These are phyloP conservation scores for Lutjanus campechanus DNA, from an alignment of 2,797 vertebrate species.

Conservation along the genomic window DNA sequence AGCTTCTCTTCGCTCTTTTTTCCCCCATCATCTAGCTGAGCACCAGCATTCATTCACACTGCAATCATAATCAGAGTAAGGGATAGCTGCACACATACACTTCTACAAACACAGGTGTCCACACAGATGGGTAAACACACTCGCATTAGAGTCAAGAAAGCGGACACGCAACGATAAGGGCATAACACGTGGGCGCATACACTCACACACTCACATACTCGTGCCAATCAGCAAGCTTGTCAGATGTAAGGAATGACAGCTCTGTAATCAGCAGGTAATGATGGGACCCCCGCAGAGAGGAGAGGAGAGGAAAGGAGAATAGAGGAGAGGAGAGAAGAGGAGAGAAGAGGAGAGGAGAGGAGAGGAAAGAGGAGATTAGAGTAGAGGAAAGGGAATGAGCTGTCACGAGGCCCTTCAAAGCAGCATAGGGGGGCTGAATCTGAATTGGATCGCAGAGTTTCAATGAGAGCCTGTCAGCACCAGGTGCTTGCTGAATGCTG, in stretches of 20 bases:
- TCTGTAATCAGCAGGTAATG: slow-evolving; percentile 80
- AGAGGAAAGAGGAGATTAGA: slow-evolving; percentile 9
- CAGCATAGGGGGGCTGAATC: slow-evolving; percentile 58
- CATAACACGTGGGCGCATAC: slow-evolving; percentile 38
- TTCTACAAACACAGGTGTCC: slow-evolving; percentile 46
- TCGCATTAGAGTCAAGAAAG: slow-evolving; percentile 49
- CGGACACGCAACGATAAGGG: slow-evolving; percentile 31
- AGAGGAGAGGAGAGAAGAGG: slow-evolving; percentile 4
- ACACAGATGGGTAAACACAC: slow-evolving; percentile 59
- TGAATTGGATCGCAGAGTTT: slow-evolving; percentile 71
- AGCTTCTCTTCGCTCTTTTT: slow-evolving; percentile 20
- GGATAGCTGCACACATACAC: slow-evolving; percentile 40
- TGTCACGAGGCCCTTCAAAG: slow-evolving; percentile 72
- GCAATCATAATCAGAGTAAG: slow-evolving; percentile 77
- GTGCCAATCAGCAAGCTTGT: slow-evolving; percentile 72
- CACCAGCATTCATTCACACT: slow-evolving; percentile 32
- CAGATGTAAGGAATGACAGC: slow-evolving; percentile 64
- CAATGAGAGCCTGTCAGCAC: slow-evolving; percentile 74
- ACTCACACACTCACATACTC: slow-evolving; percentile 31
- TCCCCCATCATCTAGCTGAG: slow-evolving; percentile 15
- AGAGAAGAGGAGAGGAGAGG: background rate
- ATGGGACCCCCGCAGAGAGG: slow-evolving; percentile 52
- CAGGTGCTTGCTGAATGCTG: slow-evolving; percentile 78
- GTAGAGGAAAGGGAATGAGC: slow-evolving; percentile 29
- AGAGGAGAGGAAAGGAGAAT: slow-evolving; percentile 6